A percentile compares a stretch with the other conserved stretches of the same genome.
These are phyloP conservation scores for Goniozus legneri DNA, from an alignment of 1,140 invertebrate species.

Conservation along the genomic window DNA sequence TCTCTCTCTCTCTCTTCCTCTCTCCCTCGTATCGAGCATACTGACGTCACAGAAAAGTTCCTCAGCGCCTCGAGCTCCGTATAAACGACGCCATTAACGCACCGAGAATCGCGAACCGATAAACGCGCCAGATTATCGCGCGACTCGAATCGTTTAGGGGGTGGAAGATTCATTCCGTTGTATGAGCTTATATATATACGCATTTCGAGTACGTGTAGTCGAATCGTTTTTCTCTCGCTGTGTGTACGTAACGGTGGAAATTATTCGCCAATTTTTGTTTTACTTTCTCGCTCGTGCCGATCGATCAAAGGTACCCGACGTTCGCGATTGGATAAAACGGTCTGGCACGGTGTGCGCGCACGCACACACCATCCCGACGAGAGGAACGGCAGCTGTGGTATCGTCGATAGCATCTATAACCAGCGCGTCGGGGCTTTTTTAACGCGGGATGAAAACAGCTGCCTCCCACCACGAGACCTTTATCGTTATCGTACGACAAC, in stretches of 20 bases:
- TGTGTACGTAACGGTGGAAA: neutral
- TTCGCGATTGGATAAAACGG: conserved; percentile 4
- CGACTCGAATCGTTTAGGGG: too few relatives aligned
- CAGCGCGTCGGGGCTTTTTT: too few relatives aligned
- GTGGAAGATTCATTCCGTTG: too few relatives aligned
- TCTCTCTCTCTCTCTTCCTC: neutral
- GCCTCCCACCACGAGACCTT: conserved; percentile 29
- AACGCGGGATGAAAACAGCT: conserved; percentile 34
- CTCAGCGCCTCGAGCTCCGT: conserved; percentile 10
- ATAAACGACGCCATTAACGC: conserved; percentile 18
- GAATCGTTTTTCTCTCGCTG: too few relatives aligned
- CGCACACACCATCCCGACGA: neutral
- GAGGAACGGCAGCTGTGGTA: conserved; percentile 12
- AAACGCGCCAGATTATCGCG: too few relatives aligned
- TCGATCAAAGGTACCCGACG: neutral
- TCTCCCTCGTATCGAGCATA: too few relatives aligned
- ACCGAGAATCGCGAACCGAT: too few relatives aligned
- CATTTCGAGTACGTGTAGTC: too few relatives aligned
- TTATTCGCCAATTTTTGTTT: neutral
- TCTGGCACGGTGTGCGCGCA: neutral
- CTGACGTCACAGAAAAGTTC: too few relatives aligned
- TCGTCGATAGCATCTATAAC: conserved; percentile 28
- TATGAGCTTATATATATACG: too few relatives aligned
- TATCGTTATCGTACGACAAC: conserved; percentile 20
- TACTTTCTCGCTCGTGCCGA: neutral